phyloP scores from a whole-genome alignment of 1,140 invertebrate species.

The Eurosta solidaginis region DNA sequence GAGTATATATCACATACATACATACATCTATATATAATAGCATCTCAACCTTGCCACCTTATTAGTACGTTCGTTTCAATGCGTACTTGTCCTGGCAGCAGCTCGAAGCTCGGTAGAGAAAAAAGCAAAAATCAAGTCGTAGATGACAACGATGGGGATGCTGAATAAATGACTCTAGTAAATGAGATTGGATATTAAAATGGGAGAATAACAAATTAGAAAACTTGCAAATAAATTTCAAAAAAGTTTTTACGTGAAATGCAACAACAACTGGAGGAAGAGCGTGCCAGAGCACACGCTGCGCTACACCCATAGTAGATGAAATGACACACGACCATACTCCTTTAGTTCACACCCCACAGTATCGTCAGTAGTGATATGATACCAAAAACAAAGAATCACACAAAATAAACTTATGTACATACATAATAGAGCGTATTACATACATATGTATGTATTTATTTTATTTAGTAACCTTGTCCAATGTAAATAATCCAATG shows the following conservation, averaged over 20 bases:
- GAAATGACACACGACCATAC: background rate
- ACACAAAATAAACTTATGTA: no score
- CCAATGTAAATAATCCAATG: no score
- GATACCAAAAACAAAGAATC: background rate
- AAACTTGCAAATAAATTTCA: slow-evolving; percentile 58
- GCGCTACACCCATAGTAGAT: background rate
- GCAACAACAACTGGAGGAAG: background rate
- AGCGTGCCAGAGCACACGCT: background rate
- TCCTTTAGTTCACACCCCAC: background rate
- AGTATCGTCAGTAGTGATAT: background rate
- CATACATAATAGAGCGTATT: no score
- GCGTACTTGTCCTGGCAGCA: background rate
- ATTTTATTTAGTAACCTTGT: no score
- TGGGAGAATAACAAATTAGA: slow-evolving; percentile 59
- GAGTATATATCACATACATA: no score
- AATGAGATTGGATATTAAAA: slow-evolving; percentile 59
- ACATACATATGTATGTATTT: no score
- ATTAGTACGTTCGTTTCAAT: background rate
- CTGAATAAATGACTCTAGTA: slow-evolving; percentile 35
- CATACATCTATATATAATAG: background rate
- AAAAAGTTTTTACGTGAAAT: slow-evolving; percentile 33
- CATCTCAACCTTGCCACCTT: background rate
- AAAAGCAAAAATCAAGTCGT: background rate
- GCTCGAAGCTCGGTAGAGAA: background rate
- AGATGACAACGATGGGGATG: background rate